phyloP scores from a whole-genome alignment of 2,888 invertebrate species.

The Trichogramma dendrolimi region DNA sequence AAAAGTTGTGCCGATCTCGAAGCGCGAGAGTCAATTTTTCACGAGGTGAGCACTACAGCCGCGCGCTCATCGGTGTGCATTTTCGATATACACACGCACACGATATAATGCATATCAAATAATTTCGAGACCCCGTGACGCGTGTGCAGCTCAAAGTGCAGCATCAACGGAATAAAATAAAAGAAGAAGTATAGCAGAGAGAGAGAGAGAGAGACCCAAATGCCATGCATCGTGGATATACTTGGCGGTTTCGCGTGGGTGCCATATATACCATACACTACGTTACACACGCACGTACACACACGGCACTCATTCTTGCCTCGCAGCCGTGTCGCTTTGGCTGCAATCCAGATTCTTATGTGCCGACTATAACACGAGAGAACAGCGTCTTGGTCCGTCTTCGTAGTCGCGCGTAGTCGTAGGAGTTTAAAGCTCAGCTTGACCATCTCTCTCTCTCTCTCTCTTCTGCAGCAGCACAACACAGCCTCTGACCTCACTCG shows the following conservation, averaged over 20 bases:
- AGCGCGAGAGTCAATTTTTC: too few relatives aligned
- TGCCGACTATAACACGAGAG: constrained; percentile 42
- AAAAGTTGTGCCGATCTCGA: too few relatives aligned
- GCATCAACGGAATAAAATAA: too few relatives aligned
- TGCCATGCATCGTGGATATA: constrained; percentile 13
- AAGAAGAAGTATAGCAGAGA: background rate
- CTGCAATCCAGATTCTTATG: constrained; percentile 40
- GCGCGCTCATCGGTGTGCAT: too few relatives aligned
- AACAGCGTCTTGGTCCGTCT: constrained; percentile 47
- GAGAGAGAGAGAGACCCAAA: background rate
- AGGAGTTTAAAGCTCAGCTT: too few relatives aligned
- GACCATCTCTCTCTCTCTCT: too few relatives aligned
- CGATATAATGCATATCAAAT: too few relatives aligned
- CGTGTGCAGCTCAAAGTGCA: too few relatives aligned
- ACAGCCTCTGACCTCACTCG: constrained; percentile 53
- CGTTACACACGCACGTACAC: constrained; percentile 7
- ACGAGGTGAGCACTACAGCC: too few relatives aligned
- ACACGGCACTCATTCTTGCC: background rate
- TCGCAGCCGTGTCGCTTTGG: constrained; percentile 32
- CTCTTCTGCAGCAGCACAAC: constrained; percentile 15
- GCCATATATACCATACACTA: constrained; percentile 21
- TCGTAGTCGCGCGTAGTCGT: constrained; percentile 36
- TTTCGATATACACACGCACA: too few relatives aligned
- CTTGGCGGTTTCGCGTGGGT: constrained; percentile 28
- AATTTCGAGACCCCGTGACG: too few relatives aligned